These are phyloP conservation scores for Pyrochroa serraticornis DNA, from an alignment of 2,888 invertebrate genomes.

Conservation along the genomic window DNA sequence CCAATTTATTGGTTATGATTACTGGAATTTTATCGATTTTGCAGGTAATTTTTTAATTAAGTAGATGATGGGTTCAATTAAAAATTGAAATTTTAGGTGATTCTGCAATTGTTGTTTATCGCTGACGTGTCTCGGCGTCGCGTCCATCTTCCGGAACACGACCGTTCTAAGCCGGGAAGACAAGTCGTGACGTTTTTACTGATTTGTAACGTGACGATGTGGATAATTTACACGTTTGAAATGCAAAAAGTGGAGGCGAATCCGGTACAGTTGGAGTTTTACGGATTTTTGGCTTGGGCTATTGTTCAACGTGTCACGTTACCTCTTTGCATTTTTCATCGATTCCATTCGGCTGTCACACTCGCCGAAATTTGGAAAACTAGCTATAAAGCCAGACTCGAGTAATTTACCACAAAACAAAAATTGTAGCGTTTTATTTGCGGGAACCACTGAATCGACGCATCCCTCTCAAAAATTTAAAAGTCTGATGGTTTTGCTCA, in stretches of 20 bases:
- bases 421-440: neutral
- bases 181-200: constrained; percentile 94
- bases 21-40: constrained; percentile 86
- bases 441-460: neutral
- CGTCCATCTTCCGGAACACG: constrained; percentile 89
- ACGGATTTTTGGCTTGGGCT: constrained; percentile 92
- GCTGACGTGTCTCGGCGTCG: constrained; percentile 91
- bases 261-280: constrained; percentile 91
- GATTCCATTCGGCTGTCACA: constrained; percentile 94
- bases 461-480: neutral
- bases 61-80: neutral
- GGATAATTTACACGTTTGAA: constrained; percentile 95
- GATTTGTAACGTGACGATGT: constrained; percentile 95
- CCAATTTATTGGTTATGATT: constrained; percentile 87
- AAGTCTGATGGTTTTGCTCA: constrained; percentile 49
- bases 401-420: constrained; percentile 62
- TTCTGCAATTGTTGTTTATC: constrained; percentile 92
- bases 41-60: constrained; percentile 70
- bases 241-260: constrained; percentile 92
- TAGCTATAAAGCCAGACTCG: constrained; percentile 88
- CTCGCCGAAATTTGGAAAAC: constrained; percentile 96
- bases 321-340: constrained; percentile 94
- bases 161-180: constrained; percentile 91
- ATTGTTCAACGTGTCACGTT: constrained; percentile 90
- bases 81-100: constrained; percentile 64